Conservation (phyloP, 2,888 invertebrate genomes). For the Argynnis bischoffii region DNA sequence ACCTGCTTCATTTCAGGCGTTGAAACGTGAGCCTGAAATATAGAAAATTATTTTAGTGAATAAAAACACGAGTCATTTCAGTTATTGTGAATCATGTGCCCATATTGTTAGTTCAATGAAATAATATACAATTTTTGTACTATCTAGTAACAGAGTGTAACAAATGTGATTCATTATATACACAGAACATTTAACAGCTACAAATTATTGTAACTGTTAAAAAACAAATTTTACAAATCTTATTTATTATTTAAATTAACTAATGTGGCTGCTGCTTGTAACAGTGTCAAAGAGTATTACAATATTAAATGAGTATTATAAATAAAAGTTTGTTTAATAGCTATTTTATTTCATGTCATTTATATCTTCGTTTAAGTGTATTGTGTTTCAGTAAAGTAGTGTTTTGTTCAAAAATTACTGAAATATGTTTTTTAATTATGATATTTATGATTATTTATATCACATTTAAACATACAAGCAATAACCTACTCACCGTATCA, state of each 20-base stretch:
- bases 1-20: conserved; percentile 83
- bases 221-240: background rate
- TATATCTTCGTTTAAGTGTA: background rate
- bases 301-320: background rate
- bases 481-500: conserved; percentile 87
- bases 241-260: background rate
- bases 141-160: background rate
- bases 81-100: conserved; percentile 1
- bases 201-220: background rate
- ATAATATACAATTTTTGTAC: conserved; percentile 7
- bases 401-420: background rate
- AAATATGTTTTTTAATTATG: background rate
- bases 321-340: background rate
- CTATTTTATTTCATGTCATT: background rate
- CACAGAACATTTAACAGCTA: background rate
- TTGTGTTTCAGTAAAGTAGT: background rate
- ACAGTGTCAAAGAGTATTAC: conserved; percentile 11
- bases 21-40: conserved; percentile 78
- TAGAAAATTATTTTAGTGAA: conserved; percentile 35
- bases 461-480: conserved; percentile 26
- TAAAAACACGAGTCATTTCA: background rate
- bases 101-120: conserved; percentile 11
- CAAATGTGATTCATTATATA: too few species aligned
- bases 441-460: background rate
- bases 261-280: conserved; percentile 38